Evolutionary conservation across 35 echinoderm and acorn worm genomes (phyloP).

Genomic region (Stichopus chloronotus): DNA sequence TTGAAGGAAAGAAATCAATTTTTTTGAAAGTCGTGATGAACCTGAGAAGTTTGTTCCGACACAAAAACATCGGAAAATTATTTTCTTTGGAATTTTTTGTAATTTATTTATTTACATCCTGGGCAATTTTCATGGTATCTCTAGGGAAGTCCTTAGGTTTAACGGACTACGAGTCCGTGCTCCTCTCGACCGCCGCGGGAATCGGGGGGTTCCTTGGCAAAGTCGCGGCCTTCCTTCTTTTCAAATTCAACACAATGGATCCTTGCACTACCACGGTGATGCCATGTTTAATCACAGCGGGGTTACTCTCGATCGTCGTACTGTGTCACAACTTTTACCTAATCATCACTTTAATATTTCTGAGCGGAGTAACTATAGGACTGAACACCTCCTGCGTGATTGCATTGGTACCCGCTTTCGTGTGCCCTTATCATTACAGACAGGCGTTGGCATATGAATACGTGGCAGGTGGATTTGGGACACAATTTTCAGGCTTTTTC

Average conservation of each 20-base stretch:
- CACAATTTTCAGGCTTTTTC: background rate
- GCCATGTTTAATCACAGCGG: constrained; percentile 2
- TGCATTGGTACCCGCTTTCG: background rate
- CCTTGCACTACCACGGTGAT: background rate
- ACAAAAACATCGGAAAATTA: background rate
- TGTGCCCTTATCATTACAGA: constrained; percentile 9
- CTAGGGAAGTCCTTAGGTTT: background rate
- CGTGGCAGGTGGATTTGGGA: background rate
- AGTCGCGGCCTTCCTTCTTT: background rate
- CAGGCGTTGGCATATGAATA: background rate
- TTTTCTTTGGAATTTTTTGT: background rate
- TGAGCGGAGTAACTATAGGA: background rate
- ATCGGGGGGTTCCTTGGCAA: constrained; percentile 1
- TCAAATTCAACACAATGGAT: background rate
- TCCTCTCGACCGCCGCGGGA: constrained; percentile 11
- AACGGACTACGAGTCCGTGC: background rate
- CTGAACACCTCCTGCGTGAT: background rate
- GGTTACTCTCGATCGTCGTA: background rate
- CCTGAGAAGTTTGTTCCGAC: background rate
- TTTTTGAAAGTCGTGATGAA: background rate
- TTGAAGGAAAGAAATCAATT: background rate
- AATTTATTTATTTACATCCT: background rate
- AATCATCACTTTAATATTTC: background rate
- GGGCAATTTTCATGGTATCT: constrained; percentile 44
- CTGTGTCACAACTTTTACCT: background rate